These are phyloP conservation scores for Gadopsis marmoratus DNA, from an alignment of 2,797 vertebrate genomes.

Conservation along the genomic window DNA sequence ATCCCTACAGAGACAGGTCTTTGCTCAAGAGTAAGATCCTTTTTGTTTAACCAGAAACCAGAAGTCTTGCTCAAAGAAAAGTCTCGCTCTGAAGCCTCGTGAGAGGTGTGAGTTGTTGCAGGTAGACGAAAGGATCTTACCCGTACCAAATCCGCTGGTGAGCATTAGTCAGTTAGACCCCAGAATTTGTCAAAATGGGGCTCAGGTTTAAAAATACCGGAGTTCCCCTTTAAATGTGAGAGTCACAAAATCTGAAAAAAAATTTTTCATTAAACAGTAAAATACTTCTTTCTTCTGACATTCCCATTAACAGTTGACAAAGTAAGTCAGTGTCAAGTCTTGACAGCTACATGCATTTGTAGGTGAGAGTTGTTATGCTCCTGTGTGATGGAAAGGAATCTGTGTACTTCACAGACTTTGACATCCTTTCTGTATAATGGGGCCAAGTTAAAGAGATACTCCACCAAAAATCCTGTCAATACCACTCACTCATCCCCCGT, in stretches of 20 bases:
- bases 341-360: neutral
- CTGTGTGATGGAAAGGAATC: neutral
- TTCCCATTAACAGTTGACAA: neutral
- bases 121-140: no score
- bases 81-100: no score
- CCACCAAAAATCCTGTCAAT: neutral
- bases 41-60: no score
- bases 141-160: no score
- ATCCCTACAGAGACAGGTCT: no score
- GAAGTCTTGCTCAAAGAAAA: no score
- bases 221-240: no score
- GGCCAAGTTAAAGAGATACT: neutral
- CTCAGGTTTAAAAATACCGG: no score
- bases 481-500: neutral
- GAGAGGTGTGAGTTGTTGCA: no score
- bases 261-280: neutral
- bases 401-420: slow-evolving; percentile 12
- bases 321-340: neutral
- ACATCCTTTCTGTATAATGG: neutral
- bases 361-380: neutral
- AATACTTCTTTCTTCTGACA: neutral
- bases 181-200: no score
- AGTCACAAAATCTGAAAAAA: neutral
- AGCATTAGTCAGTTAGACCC: no score
- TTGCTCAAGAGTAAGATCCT: no score